These are phyloP conservation scores for Protaetia brevitarsis DNA, from an alignment of 1,140 invertebrate species.

Conservation along the genomic window DNA sequence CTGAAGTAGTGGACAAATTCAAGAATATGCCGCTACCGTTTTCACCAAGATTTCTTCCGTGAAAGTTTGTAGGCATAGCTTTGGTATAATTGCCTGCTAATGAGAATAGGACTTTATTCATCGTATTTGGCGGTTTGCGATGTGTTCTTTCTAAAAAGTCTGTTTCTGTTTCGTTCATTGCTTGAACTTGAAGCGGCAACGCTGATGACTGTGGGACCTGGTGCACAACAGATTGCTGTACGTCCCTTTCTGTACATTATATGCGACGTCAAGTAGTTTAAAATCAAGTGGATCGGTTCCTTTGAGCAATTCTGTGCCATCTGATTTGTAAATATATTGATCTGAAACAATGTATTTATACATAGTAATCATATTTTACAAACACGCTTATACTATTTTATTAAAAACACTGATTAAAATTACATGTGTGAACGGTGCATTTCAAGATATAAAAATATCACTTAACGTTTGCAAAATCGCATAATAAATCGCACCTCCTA, in stretches of 20 bases:
- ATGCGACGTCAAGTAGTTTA: neutral
- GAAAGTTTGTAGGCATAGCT: slow-evolving; percentile 2
- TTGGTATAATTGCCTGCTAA: neutral
- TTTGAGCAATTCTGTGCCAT: neutral
- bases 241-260: neutral
- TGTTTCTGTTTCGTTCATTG: neutral
- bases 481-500: no score
- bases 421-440: no score
- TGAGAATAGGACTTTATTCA: neutral
- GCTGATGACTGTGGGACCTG: neutral
- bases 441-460: no score
- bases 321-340: neutral
- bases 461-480: no score
- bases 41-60: slow-evolving; percentile 41
- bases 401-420: no score
- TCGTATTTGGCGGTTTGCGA: neutral
- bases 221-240: neutral
- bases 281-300: neutral
- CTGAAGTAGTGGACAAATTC: slow-evolving; percentile 18
- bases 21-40: slow-evolving; percentile 40
- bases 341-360: no score
- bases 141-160: neutral
- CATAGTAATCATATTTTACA: no score
- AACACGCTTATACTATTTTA: no score
- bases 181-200: neutral